Conservation (phyloP, 2,888 invertebrate species). For the Caenorhabditis japonica region DNA sequence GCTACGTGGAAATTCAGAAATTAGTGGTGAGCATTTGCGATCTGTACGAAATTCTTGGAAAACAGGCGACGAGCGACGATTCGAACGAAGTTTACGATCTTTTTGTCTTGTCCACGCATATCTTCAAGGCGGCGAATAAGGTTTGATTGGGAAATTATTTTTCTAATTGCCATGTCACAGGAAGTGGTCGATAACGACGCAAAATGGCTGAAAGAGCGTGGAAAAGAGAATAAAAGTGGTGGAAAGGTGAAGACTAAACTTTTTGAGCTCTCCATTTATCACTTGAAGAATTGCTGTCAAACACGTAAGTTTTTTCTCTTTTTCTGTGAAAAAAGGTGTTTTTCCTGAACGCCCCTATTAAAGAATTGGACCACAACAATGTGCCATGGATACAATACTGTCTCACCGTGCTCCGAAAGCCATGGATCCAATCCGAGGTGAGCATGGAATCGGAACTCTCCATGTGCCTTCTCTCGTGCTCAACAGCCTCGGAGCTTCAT, state of each 20-base stretch:
- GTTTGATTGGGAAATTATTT: background rate
- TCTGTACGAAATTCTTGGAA: slow-evolving; percentile 3
- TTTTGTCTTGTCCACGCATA: slow-evolving; percentile 13
- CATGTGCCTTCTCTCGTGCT: background rate
- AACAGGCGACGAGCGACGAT: background rate
- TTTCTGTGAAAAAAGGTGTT: background rate
- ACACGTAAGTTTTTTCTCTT: background rate
- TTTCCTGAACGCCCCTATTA: too few relatives aligned
- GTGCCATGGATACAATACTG: slow-evolving; percentile 19
- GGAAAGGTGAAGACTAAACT: background rate
- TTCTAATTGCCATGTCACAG: slow-evolving; percentile 2
- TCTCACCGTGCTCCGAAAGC: too few relatives aligned
- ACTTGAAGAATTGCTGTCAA: slow-evolving; percentile 20
- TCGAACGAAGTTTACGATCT: background rate
- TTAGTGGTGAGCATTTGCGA: background rate
- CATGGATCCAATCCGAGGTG: slow-evolving; percentile 6
- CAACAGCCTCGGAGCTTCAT: slow-evolving; percentile 6
- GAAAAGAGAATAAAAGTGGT: background rate
- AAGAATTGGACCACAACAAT: slow-evolving; percentile 12
- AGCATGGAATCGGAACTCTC: slow-evolving; percentile 25
- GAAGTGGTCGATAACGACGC: slow-evolving; percentile 30
- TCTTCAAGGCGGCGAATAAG: slow-evolving; percentile 22
- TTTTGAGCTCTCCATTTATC: slow-evolving; percentile 17
- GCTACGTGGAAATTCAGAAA: slow-evolving; percentile 1
- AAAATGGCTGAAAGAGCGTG: slow-evolving; percentile 7